Percentiles rank a stretch among this genome's conserved stretches.
Evolutionary conservation across 2,113 vertebrate species (phyloP).

Genomic region (Microcebus lehilahytsara): DNA sequence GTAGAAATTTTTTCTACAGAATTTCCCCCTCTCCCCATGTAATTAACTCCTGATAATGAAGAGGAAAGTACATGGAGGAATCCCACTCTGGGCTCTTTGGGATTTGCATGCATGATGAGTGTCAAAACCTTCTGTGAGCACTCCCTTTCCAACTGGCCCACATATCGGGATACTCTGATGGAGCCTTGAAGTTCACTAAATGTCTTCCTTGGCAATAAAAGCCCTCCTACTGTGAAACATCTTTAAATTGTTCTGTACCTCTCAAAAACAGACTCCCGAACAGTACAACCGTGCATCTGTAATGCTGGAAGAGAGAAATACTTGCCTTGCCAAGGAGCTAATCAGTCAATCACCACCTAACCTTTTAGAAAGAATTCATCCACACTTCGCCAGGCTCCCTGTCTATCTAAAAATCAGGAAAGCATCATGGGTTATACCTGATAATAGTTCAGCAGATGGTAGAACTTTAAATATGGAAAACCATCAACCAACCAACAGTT

Average conservation of each 20-base stretch:
- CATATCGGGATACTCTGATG: neutral
- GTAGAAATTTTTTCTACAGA: neutral
- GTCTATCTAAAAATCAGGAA: slow-evolving; percentile 76
- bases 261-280: slow-evolving; percentile 57
- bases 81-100: neutral
- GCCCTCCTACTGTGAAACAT: slow-evolving; percentile 54
- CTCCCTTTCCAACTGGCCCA: neutral
- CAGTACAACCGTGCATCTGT: slow-evolving; percentile 75
- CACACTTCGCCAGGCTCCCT: slow-evolving; percentile 65
- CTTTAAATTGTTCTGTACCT: slow-evolving; percentile 43
- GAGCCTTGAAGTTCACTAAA: neutral
- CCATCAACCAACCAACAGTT: slow-evolving; percentile 16
- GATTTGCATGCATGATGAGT: neutral
- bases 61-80: neutral
- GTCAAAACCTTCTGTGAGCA: neutral
- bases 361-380: slow-evolving; percentile 75
- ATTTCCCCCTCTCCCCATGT: neutral
- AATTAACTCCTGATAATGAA: neutral
- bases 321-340: slow-evolving; percentile 80
- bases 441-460: slow-evolving; percentile 73
- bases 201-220: slow-evolving; percentile 23
- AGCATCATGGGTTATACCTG: slow-evolving; percentile 75
- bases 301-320: slow-evolving; percentile 72
- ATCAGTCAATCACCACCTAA: slow-evolving; percentile 83
- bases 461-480: slow-evolving; percentile 59